Base-by-base conservation (phyloP, 1,140 invertebrate species). In the Apis cerana region DNA sequence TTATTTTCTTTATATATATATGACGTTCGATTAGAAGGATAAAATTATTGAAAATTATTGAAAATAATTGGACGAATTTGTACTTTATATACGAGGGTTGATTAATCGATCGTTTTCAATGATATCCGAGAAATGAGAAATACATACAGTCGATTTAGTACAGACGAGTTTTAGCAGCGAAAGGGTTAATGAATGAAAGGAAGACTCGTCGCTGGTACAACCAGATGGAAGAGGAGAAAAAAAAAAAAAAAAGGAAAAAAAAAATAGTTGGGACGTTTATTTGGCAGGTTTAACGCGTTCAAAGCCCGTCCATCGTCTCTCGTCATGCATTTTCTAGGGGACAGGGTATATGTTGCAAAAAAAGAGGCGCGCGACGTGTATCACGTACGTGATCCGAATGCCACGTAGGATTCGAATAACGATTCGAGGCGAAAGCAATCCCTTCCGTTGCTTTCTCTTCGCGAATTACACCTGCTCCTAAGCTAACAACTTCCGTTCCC, bases 231-330 rank as follows among this genome's bases (percentile, higher is more conserved):
- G 5, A 43, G 33, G 33, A 7, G 3, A 43, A 43, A 43, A 43
- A 43, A 43, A 43, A 43, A 43, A 43, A 7, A 33, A 33, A 33
- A 33, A 33, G 27, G 33, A 33, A 17, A 23, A 4, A 17, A n/a
- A 2, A 54, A 54, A 54, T 19, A 43, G n/a, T 54, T 52, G 68
- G 68, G 50, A 58, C 33, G 71, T 62, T 69, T 23, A 23, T 50
- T 50, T 50, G 43, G 61, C 61, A 27, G 8, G 3, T 33, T 62
- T 33, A 59, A 17, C 48, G 17, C 52, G n/a, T 27, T 78, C 52
- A 48, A 58, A 27, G n/a, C 61, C 78, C 58, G 48, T 84, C 64
- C 78, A 75, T 84, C 82, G 82, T 84, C 82, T 75, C 82, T 81
- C 82, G 82, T 80, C 77, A 48, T 72, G 52, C 54, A 59, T 67